A percentile compares a stretch with the other conserved stretches of the same genome.
Evolutionary conservation across 2,113 vertebrate genomes (phyloP).

Genomic region (Lynx canadensis): DNA sequence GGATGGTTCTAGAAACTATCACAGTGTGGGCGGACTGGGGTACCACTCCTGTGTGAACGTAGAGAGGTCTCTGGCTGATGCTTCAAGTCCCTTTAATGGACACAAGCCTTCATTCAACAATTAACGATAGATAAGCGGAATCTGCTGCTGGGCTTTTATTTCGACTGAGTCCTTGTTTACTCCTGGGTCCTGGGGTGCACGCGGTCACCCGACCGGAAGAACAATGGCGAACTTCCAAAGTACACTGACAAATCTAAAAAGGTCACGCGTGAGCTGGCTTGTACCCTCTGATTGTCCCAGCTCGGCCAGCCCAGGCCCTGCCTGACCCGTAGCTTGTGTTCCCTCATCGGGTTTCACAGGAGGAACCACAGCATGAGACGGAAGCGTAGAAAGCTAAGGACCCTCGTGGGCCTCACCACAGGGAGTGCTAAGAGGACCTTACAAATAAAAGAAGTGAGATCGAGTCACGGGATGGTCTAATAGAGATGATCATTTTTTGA

Average conservation of each 20-base stretch:
- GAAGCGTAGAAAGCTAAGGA: background rate
- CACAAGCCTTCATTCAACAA: background rate
- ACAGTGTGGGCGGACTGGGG: rapidly evolving
- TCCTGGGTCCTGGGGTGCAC: rapidly evolving
- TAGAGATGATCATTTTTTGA: background rate
- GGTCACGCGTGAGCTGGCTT: rapidly evolving
- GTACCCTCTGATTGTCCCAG: background rate
- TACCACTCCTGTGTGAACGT: background rate
- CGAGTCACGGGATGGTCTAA: background rate
- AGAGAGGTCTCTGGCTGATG: background rate
- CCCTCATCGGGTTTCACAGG: background rate
- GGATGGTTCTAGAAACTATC: background rate
- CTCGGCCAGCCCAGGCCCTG: background rate
- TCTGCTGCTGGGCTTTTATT: rapidly evolving
- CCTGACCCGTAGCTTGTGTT: rapidly evolving
- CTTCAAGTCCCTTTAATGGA: background rate
- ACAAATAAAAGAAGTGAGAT: background rate
- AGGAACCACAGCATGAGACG: background rate
- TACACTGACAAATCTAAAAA: rapidly evolving
- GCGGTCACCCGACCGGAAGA: background rate
- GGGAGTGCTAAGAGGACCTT: background rate
- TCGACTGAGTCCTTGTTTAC: background rate
- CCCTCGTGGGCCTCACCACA: rapidly evolving
- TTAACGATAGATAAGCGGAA: background rate
- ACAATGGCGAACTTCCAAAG: background rate